Conservation (phyloP, 2,113 vertebrate species). For the Pedetes capensis region DNA sequence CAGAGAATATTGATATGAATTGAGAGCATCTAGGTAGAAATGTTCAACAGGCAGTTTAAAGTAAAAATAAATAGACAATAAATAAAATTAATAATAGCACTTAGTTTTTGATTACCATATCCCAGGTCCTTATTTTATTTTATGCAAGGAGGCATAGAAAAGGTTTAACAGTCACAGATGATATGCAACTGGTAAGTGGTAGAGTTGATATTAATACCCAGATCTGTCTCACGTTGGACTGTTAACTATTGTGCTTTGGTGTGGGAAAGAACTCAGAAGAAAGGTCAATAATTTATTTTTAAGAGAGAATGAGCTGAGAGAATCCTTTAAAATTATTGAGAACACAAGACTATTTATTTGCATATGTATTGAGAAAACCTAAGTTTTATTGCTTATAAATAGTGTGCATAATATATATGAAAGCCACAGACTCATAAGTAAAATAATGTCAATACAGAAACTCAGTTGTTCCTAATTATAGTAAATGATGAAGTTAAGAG, state of each 20-base stretch:
- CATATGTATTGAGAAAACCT: not conserved
- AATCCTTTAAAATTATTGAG: constrained; percentile 6
- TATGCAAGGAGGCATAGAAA: not conserved
- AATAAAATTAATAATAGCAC: not conserved
- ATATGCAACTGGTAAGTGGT: not conserved
- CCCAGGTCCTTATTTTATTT: not conserved
- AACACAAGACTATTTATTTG: not conserved
- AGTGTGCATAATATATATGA: not conserved
- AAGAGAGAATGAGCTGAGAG: not conserved
- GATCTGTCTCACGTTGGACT: not conserved
- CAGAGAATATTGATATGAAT: not conserved
- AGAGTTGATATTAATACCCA: not conserved
- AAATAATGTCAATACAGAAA: not conserved
- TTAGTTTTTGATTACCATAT: not conserved
- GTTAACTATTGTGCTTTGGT: not conserved
- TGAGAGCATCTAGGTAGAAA: not conserved
- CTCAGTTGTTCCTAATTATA: not conserved
- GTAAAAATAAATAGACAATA: not conserved
- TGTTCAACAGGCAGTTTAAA: not conserved
- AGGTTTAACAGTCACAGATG: not conserved
- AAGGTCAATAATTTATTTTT: not conserved
- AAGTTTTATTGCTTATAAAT: not conserved
- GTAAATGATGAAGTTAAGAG: not conserved
- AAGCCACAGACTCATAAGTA: not conserved
- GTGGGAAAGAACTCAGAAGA: not conserved